phyloP scores from a whole-genome alignment of 2,113 vertebrate species.

The Ibidorhyncha struthersii region DNA sequence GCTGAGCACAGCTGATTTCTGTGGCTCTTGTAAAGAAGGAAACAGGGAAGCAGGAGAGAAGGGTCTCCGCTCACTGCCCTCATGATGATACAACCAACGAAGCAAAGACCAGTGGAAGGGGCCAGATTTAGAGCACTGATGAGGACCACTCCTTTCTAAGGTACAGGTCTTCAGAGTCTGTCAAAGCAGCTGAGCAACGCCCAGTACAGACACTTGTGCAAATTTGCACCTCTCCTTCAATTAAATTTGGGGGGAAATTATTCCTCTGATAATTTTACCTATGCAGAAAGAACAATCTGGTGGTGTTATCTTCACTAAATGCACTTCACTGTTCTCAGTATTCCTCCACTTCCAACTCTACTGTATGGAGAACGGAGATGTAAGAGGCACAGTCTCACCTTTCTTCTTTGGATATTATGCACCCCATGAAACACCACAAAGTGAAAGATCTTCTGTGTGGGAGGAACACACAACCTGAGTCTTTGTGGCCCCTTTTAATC shows the following conservation, averaged over 20 bases:
- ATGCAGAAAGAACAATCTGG: not conserved
- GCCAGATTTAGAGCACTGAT: not conserved
- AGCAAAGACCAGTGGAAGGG: not conserved
- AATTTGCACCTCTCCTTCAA: not conserved
- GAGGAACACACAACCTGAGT: not conserved
- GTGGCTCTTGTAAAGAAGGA: not conserved
- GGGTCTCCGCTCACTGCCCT: not conserved
- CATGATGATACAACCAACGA: not conserved
- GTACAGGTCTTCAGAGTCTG: not conserved
- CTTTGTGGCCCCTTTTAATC: not conserved
- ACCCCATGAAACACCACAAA: not conserved
- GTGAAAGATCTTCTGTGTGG: not conserved
- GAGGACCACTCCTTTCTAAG: not conserved
- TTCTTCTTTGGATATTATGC: not conserved
- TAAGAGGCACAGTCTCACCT: not conserved
- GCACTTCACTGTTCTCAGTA: not conserved
- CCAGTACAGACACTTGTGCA: not conserved
- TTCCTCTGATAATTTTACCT: not conserved
- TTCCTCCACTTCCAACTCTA: not conserved
- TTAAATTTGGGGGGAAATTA: not conserved
- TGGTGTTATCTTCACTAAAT: not conserved
- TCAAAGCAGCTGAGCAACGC: not conserved
- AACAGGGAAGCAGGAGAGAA: not conserved
- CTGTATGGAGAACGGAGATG: not conserved
- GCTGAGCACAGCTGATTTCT: not conserved